These are phyloP conservation scores for Clunio marinus DNA, from an alignment of 2,888 invertebrate species.

Conservation along the genomic window DNA sequence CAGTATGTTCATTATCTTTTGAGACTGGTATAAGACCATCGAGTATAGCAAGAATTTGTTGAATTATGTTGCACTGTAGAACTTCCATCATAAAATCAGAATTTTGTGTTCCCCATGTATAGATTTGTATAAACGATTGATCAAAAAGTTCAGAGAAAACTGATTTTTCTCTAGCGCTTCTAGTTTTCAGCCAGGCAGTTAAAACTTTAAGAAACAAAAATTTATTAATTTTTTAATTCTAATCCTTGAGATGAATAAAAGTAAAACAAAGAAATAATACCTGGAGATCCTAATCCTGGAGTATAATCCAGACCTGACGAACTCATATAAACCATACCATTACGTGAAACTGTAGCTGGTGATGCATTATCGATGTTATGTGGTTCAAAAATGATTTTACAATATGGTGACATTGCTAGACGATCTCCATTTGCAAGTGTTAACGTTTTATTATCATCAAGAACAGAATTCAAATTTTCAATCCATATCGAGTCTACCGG, in stretches of 20 bases:
- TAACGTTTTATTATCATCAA: constrained; percentile 93
- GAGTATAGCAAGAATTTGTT: constrained; percentile 76
- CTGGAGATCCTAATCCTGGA: constrained; percentile 55
- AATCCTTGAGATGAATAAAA: no score
- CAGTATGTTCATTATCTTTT: constrained; percentile 58
- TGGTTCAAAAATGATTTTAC: constrained; percentile 95
- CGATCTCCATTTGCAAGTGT: constrained; percentile 95
- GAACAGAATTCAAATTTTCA: constrained; percentile 93
- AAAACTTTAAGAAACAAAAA: constrained; percentile 57
- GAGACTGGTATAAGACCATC: constrained; percentile 81
- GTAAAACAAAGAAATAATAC: no score
- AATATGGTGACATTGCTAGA: constrained; percentile 87
- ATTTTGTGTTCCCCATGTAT: constrained; percentile 81
- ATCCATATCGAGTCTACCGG: constrained; percentile 98
- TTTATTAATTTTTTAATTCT: not conserved
- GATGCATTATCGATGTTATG: constrained; percentile 97
- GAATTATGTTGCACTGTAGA: constrained; percentile 84
- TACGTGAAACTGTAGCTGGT: constrained; percentile 92
- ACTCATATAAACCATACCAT: constrained; percentile 96
- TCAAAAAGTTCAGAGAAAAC: constrained; percentile 73
- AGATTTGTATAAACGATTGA: constrained; percentile 67
- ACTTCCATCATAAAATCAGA: constrained; percentile 78
- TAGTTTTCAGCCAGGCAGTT: constrained; percentile 74
- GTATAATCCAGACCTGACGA: constrained; percentile 91
- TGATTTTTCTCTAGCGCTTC: constrained; percentile 57